Conservation (phyloP, 2,888 invertebrate species). For the Drosophila mulleri region DNA sequence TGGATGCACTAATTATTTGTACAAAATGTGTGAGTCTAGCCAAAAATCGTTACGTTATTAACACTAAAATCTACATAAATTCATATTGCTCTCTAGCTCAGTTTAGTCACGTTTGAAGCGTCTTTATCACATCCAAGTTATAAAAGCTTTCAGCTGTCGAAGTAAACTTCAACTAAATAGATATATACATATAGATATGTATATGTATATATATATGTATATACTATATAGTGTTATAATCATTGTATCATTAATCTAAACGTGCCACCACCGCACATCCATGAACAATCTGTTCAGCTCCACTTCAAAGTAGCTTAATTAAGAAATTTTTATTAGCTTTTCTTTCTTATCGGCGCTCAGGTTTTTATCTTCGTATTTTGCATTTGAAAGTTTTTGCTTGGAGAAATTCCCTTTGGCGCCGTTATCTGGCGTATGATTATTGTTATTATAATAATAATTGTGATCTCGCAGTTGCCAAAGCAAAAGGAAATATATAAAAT, state of each 20-base stretch:
- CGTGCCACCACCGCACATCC: slow-evolving; percentile 1
- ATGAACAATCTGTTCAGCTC: slow-evolving; percentile 11
- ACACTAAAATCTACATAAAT: background rate
- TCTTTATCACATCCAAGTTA: background rate
- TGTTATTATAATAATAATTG: slow-evolving; percentile 4
- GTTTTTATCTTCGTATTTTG: slow-evolving; percentile 14
- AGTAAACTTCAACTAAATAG: background rate
- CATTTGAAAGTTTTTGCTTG: slow-evolving; percentile 22
- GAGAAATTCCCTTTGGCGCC: slow-evolving; percentile 17
- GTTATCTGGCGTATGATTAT: slow-evolving; percentile 12
- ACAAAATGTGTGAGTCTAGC: background rate
- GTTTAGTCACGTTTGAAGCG: background rate
- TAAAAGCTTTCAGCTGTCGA: background rate
- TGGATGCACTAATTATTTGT: too few species aligned
- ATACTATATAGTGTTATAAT: background rate
- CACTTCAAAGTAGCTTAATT: slow-evolving; percentile 22
- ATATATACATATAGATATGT: background rate
- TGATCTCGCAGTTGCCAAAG: slow-evolving; percentile 6
- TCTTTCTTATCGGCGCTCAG: slow-evolving; percentile 15
- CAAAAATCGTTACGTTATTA: background rate
- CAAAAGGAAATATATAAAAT: background rate
- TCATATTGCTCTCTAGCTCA: background rate
- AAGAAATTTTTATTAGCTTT: slow-evolving; percentile 21
- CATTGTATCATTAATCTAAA: slow-evolving; percentile 3
- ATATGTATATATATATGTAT: background rate